These are phyloP conservation scores for Cetonia aurata DNA, from an alignment of 2,888 invertebrate genomes.

Conservation along the genomic window DNA sequence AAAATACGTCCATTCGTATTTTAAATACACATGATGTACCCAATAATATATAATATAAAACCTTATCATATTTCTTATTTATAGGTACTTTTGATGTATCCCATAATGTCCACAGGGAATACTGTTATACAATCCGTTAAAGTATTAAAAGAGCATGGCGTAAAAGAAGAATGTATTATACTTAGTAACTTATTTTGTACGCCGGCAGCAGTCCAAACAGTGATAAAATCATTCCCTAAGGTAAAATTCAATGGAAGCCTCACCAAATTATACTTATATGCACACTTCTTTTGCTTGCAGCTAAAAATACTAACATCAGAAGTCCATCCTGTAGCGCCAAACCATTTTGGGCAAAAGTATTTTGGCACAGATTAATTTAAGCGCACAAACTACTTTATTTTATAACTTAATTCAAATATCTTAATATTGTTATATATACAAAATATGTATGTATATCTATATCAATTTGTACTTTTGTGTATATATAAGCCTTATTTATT, in stretches of 20 bases:
- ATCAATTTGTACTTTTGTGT: constrained; percentile 30
- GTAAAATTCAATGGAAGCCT: constrained; percentile 59
- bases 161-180: constrained; percentile 93
- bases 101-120: constrained; percentile 98
- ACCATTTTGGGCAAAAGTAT: constrained; percentile 98
- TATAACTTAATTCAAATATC: background rate
- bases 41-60: no score
- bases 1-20: no score
- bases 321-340: constrained; percentile 93
- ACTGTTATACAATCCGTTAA: constrained; percentile 95
- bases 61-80: constrained; percentile 42
- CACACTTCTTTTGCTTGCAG: constrained; percentile 62
- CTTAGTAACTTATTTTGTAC: constrained; percentile 98
- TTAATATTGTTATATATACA: constrained; percentile 3
- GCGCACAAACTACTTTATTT: background rate
- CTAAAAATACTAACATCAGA: constrained; percentile 97
- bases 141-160: constrained; percentile 93
- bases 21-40: no score
- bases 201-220: constrained; percentile 87
- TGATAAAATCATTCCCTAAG: constrained; percentile 85
- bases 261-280: background rate
- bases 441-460: constrained; percentile 5
- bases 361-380: constrained; percentile 91
- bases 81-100: constrained; percentile 94
- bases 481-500: constrained; percentile 29